These are phyloP conservation scores for Trogon surrucura DNA, from an alignment of 2,113 vertebrate species.

Conservation along the genomic window DNA sequence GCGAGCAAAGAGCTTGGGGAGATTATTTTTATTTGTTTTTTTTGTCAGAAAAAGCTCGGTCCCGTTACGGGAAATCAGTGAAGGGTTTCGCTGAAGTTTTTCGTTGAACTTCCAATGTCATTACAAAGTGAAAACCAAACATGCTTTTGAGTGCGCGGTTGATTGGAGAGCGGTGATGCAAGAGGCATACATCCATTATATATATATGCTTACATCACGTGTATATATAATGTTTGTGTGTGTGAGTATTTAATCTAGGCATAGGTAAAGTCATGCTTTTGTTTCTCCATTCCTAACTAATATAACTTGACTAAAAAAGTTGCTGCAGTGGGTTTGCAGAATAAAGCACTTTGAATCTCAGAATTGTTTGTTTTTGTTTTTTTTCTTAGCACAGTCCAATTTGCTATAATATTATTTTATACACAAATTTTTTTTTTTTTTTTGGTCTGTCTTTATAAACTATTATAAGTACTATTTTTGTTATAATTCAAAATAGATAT, in stretches of 20 bases:
- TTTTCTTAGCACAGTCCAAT: slow-evolving; percentile 67
- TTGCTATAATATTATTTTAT: slow-evolving; percentile 81
- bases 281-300: slow-evolving; percentile 73
- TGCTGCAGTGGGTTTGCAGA: slow-evolving; percentile 80
- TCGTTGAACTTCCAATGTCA: neutral
- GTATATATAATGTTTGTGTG: slow-evolving; percentile 13
- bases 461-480: slow-evolving; percentile 99
- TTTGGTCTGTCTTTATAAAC: slow-evolving; percentile 84
- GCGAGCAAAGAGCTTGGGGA: neutral
- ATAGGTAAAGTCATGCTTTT: slow-evolving; percentile 49
- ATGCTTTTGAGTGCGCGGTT: slow-evolving; percentile 9
- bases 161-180: neutral
- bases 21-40: neutral
- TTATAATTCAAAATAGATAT: slow-evolving; percentile 99
- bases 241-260: slow-evolving; percentile 51
- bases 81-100: neutral
- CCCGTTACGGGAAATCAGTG: neutral
- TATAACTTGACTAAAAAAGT: slow-evolving; percentile 75
- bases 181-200: slow-evolving; percentile 32
- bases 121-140: slow-evolving; percentile 36
- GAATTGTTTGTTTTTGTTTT: slow-evolving; percentile 49
- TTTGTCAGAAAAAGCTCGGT: neutral
- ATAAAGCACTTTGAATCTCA: slow-evolving; percentile 83
- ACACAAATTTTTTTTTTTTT: slow-evolving; percentile 71
- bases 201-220: slow-evolving; percentile 8